phyloP scores from a whole-genome alignment of 1,140 invertebrate species.

The Brachionus manjavacas region DNA sequence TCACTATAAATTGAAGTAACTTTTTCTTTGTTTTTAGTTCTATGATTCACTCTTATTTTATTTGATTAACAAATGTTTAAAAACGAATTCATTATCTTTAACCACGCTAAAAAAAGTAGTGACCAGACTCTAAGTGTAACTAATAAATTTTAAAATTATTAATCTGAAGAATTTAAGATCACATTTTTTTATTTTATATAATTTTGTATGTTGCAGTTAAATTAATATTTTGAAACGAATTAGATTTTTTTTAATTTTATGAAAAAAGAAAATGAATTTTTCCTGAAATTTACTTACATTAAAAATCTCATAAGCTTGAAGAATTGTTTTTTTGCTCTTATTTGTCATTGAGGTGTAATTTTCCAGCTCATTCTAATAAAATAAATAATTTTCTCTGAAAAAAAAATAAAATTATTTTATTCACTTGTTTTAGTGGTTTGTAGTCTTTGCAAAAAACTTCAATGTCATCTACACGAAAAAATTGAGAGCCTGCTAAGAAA shows the following conservation, averaged over 20 bases:
- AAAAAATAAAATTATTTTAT: not conserved
- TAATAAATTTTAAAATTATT: not conserved
- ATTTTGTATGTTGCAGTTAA: not conserved
- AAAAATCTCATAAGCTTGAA: constrained; percentile 14
- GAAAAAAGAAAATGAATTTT: not conserved
- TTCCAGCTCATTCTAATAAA: not conserved
- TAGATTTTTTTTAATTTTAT: not conserved
- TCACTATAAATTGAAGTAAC: too few species aligned
- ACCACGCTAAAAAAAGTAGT: not conserved
- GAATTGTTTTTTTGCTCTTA: not conserved
- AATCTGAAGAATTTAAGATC: not conserved
- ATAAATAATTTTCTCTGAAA: not conserved
- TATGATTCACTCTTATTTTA: too few species aligned
- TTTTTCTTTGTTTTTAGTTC: too few species aligned
- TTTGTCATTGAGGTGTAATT: not conserved
- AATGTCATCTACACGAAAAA: not conserved
- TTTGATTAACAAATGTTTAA: too few species aligned
- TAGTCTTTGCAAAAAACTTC: constrained; percentile 2
- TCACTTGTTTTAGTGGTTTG: not conserved
- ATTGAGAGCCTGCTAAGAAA: not conserved
- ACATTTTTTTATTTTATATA: not conserved
- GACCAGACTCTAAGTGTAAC: not conserved
- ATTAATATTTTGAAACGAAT: not conserved
- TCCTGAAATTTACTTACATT: not conserved
- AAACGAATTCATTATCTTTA: too few species aligned